phyloP scores from a whole-genome alignment of 1,140 invertebrate genomes.

The Caenorhabditis remanei region DNA sequence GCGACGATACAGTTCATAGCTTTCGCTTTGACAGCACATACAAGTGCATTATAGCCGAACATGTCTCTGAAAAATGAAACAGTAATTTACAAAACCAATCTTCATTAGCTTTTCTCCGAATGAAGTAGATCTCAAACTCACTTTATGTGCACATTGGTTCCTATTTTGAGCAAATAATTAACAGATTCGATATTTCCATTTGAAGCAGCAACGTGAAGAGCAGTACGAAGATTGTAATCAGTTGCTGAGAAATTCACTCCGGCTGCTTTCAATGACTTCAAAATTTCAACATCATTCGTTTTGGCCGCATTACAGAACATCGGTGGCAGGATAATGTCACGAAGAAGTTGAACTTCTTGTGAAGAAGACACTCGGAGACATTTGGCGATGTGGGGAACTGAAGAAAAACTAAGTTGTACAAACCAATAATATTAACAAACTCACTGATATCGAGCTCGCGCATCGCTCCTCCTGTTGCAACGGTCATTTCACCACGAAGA shows the following conservation, averaged over 20 bases:
- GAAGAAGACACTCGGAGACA: conserved; percentile 83
- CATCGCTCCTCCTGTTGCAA: conserved; percentile 70
- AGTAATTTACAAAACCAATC: not conserved
- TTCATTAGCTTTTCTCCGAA: not conserved
- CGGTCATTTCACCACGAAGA: conserved; percentile 83
- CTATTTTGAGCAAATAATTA: conserved; percentile 85
- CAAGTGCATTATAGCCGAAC: conserved; percentile 73
- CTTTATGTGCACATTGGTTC: conserved; percentile 86
- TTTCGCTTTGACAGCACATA: conserved; percentile 71
- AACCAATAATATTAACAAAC: conserved; percentile 79
- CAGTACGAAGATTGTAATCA: conserved; percentile 87
- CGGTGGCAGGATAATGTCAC: conserved; percentile 85
- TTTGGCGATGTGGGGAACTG: conserved; percentile 77
- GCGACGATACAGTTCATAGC: conserved; percentile 71
- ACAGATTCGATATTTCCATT: conserved; percentile 84
- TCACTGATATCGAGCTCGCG: conserved; percentile 83
- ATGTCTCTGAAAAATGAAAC: conserved; percentile 70
- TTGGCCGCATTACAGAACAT: conserved; percentile 85
- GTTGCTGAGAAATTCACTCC: conserved; percentile 85
- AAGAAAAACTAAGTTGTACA: conserved; percentile 69
- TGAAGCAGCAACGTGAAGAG: conserved; percentile 86
- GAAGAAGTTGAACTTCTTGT: conserved; percentile 83
- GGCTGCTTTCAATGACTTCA: conserved; percentile 79
- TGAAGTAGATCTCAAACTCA: conserved; percentile 31
- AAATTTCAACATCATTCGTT: conserved; percentile 81